Conservation (phyloP, 1,140 invertebrate species). For the Ruditapes philippinarum region DNA sequence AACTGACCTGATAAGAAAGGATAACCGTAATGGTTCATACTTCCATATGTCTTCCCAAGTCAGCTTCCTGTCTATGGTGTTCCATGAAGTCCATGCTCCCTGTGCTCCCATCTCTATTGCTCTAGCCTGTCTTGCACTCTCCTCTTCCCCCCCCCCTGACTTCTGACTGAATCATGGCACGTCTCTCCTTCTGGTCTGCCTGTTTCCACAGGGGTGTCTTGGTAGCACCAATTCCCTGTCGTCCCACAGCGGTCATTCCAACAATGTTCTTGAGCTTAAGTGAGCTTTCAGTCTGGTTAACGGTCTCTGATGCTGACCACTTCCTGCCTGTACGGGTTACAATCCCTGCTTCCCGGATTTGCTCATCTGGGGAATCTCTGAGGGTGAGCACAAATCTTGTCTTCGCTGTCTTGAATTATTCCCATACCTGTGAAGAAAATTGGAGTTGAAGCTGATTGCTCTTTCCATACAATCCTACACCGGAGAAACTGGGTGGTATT, state of each 20-base stretch:
- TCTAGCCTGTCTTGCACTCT: constrained; percentile 36
- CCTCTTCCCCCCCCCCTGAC: background rate
- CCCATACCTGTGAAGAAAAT: constrained; percentile 6
- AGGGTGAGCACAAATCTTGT: constrained; percentile 31
- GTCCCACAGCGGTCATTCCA: constrained; percentile 13
- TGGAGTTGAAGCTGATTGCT: constrained; percentile 19
- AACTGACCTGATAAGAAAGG: constrained; percentile 33
- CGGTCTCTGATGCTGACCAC: constrained; percentile 9
- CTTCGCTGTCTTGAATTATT: constrained; percentile 33
- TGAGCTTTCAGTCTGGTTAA: background rate
- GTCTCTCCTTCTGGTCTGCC: constrained; percentile 31
- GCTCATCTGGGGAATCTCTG: constrained; percentile 20
- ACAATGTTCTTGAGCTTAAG: constrained; percentile 9
- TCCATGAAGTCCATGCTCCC: constrained; percentile 49
- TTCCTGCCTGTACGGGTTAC: constrained; percentile 34
- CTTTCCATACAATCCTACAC: constrained; percentile 8
- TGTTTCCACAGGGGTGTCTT: constrained; percentile 27
- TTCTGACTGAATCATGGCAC: background rate
- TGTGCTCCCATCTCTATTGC: constrained; percentile 41
- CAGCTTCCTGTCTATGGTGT: constrained; percentile 50
- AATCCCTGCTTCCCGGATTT: constrained; percentile 15
- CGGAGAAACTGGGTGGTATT: background rate
- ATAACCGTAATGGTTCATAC: constrained; percentile 31
- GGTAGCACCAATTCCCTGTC: constrained; percentile 35
- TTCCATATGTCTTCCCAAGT: constrained; percentile 55